Percentiles rank a stretch among this genome's conserved stretches.
Evolutionary conservation across 1,140 invertebrate genomes (phyloP).

Genomic region (Pemphigus obesinymphae): DNA sequence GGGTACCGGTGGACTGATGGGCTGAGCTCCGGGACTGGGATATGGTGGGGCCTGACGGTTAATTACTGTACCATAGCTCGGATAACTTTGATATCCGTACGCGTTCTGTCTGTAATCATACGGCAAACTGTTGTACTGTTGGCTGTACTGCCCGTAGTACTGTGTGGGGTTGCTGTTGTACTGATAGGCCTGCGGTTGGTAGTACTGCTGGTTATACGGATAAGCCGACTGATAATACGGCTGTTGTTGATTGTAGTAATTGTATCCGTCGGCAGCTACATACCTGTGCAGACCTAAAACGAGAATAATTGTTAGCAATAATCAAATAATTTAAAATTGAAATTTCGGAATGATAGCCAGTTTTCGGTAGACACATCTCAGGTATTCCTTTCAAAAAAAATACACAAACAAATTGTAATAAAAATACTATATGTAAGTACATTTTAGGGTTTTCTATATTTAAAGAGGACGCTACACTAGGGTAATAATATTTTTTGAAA

Average conservation of each 20-base stretch:
- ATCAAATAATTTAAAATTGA: too few species aligned
- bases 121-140: not conserved
- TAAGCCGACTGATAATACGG: not conserved
- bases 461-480: too few species aligned
- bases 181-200: not conserved
- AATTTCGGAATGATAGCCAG: too few species aligned
- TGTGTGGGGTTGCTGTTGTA: not conserved
- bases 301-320: too few species aligned
- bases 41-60: not conserved
- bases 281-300: not conserved
- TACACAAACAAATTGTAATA: too few species aligned
- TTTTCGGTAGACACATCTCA: too few species aligned
- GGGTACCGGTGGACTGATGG: not conserved
- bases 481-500: too few species aligned
- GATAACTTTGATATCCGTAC: not conserved
- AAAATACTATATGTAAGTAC: too few species aligned
- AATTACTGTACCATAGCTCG: too few species aligned
- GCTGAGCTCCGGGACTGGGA: not conserved
- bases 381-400: too few species aligned
- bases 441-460: too few species aligned
- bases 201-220: not conserved
- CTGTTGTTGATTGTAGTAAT: not conserved
- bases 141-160: not conserved
- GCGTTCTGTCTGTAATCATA: not conserved
- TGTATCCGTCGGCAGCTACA: not conserved